A percentile compares a stretch with the other conserved stretches of the same genome.
Evolutionary conservation across 2,113 vertebrate genomes (phyloP).

Genomic region (Brachyhypopomus occidentalis): DNA sequence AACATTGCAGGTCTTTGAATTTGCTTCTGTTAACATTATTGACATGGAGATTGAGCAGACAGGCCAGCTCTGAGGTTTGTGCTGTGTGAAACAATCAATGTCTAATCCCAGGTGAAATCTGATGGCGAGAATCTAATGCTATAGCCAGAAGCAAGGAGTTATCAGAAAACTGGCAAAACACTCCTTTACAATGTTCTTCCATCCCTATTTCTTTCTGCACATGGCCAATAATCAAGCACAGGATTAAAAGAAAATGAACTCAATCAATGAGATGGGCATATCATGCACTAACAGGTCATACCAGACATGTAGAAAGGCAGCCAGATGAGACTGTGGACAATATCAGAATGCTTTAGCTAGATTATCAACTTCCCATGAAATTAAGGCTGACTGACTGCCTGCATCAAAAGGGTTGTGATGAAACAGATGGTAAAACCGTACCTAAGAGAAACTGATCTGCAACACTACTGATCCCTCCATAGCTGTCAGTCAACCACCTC

Average conservation of each 20-base stretch:
- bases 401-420: background rate
- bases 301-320: background rate
- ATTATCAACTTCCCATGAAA: background rate
- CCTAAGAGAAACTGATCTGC: background rate
- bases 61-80: background rate
- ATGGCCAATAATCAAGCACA: background rate
- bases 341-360: background rate
- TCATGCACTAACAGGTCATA: too few relatives aligned
- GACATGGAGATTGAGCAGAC: constrained; percentile 23
- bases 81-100: constrained; percentile 19
- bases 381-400: background rate
- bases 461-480: background rate
- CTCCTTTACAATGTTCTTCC: background rate
- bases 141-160: background rate
- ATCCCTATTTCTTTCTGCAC: constrained; percentile 2
- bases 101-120: constrained; percentile 20
- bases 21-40: constrained; percentile 47
- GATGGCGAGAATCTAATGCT: background rate
- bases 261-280: background rate
- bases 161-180: constrained; percentile 8
- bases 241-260: background rate
- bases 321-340: background rate
- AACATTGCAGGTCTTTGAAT: background rate
- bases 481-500: background rate
- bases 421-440: background rate